Conservation (phyloP, 2,888 invertebrate species). For the Bombylius major region DNA sequence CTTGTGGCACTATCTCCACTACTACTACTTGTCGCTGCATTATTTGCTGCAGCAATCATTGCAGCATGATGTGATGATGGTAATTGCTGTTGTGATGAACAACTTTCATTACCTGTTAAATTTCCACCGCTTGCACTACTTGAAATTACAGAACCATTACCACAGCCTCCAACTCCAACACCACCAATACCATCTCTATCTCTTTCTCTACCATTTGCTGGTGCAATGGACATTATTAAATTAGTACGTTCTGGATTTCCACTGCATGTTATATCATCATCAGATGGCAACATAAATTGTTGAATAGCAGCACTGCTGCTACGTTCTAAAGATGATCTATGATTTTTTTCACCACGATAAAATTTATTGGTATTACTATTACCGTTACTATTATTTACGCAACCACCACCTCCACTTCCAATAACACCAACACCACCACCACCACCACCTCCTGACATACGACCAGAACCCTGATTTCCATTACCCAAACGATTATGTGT, state of each 20-base stretch:
- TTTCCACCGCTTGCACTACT: conserved; percentile 17
- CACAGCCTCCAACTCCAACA: conserved; percentile 8
- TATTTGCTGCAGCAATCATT: conserved; percentile 13
- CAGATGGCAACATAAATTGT: conserved; percentile 15
- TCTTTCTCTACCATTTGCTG: conserved; percentile 13
- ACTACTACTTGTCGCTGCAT: conserved; percentile 35
- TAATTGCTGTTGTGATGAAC: conserved; percentile 34
- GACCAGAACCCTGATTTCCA: conserved; percentile 11
- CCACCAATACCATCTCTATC: conserved; percentile 9
- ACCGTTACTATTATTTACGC: conserved; percentile 1
- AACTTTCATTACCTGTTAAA: conserved; percentile 10
- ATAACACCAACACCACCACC: conserved; percentile 2
- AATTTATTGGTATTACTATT: conserved; percentile 2
- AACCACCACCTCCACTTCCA: conserved; percentile 9
- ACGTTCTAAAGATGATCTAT: conserved; percentile 15
- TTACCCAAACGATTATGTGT: conserved; percentile 12
- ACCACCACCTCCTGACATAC: conserved; percentile 6
- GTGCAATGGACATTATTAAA: conserved; percentile 20
- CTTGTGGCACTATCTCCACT: conserved; percentile 42
- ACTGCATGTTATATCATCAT: conserved; percentile 26
- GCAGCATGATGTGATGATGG: conserved; percentile 13
- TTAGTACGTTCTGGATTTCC: conserved; percentile 25
- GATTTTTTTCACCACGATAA: conserved; percentile 1
- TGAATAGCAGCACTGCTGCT: conserved; percentile 17
- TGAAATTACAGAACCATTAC: conserved; percentile 13